A percentile compares a stretch with the other conserved stretches of the same genome.
Conservation (phyloP, 2,797 vertebrate species). For the Triplophysa bombifrons region DNA sequence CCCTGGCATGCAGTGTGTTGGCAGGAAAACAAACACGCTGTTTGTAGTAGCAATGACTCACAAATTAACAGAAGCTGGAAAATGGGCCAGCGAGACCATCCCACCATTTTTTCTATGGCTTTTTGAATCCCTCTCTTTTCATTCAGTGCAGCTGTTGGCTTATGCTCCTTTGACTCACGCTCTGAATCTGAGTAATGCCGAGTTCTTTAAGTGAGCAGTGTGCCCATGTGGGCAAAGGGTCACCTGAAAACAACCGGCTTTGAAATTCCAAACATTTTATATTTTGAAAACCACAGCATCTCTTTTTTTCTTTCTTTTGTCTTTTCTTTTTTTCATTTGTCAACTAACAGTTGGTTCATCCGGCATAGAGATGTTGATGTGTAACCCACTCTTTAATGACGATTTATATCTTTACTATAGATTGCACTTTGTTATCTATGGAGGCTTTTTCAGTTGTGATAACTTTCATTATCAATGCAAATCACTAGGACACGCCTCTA, state of each 20-base stretch:
- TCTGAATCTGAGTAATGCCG: slow-evolving; percentile 3
- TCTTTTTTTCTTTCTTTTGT: neutral
- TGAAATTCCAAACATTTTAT: neutral
- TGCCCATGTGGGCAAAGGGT: slow-evolving; percentile 2
- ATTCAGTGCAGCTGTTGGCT: slow-evolving; percentile 37
- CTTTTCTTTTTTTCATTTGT: neutral
- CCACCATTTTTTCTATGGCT: slow-evolving; percentile 37
- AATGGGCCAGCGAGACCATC: slow-evolving; percentile 47
- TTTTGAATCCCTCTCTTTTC: slow-evolving; percentile 42
- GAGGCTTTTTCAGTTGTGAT: slow-evolving; percentile 11
- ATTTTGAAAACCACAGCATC: neutral
- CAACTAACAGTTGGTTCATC: neutral
- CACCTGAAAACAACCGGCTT: slow-evolving; percentile 8
- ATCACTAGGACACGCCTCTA: slow-evolving; percentile 10
- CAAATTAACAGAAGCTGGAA: slow-evolving; percentile 62
- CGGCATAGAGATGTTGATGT: neutral
- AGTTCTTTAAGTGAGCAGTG: neutral
- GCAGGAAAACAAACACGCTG: slow-evolving; percentile 69
- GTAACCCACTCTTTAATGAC: neutral
- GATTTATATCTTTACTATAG: neutral
- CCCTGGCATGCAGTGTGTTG: slow-evolving; percentile 63
- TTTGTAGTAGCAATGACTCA: slow-evolving; percentile 69
- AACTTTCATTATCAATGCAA: slow-evolving; percentile 27
- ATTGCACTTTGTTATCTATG: slow-evolving; percentile 6
- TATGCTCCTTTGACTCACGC: slow-evolving; percentile 31